Conservation (phyloP, 92 coral and sea anemone genomes). For the Montipora capitata region DNA sequence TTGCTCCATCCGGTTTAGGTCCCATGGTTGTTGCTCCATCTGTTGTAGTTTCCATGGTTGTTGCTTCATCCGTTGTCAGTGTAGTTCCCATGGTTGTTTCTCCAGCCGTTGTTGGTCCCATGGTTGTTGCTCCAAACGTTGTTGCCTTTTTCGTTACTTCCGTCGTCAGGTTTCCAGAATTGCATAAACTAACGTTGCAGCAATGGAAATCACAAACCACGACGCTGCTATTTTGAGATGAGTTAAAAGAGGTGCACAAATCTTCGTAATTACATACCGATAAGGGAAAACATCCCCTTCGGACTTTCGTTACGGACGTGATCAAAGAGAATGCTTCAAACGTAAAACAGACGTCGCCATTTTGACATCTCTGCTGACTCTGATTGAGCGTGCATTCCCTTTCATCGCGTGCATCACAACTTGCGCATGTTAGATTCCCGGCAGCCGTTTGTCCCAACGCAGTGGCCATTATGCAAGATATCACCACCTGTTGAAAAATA, state of each 20-base stretch:
- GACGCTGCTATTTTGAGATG: background rate
- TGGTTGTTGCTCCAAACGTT: background rate
- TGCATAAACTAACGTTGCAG: constrained; percentile 2
- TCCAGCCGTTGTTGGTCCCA: too few species aligned
- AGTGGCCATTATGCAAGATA: too few species aligned
- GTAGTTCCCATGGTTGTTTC: background rate
- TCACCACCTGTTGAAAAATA: too few species aligned
- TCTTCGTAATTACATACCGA: background rate
- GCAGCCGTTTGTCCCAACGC: background rate
- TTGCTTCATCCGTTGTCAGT: background rate
- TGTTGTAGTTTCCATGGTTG: background rate
- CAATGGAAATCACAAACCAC: background rate
- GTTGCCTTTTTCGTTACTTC: background rate
- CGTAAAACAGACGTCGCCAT: background rate
- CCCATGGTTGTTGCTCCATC: background rate
- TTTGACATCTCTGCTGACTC: background rate
- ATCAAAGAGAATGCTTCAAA: background rate
- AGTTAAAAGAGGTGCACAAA: background rate
- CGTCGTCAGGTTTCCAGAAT: background rate
- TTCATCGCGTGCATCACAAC: background rate
- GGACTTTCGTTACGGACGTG: background rate
- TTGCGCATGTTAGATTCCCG: background rate
- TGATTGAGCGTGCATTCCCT: background rate
- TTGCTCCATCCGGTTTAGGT: background rate
- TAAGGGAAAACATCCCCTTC: background rate